Evolutionary conservation across 2,888 invertebrate genomes (phyloP).

Genomic region (Orchestes rusci): DNA sequence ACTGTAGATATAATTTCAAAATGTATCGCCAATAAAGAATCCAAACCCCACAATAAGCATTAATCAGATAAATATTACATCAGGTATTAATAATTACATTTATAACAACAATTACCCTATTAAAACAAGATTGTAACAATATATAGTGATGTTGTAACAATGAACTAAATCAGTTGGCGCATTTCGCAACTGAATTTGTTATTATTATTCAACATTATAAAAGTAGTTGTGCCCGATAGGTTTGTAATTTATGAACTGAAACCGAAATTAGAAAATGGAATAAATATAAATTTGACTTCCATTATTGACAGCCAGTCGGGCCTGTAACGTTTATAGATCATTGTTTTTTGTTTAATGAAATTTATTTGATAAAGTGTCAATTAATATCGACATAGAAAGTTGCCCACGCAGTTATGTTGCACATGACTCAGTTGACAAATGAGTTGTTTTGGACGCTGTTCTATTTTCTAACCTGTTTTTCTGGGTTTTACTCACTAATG

Average conservation of each 20-base stretch:
- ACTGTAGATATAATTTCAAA: too few species aligned
- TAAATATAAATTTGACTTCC: conserved; percentile 21
- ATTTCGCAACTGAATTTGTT: conserved; percentile 21
- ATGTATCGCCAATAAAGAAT: too few species aligned
- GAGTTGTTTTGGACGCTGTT: too few species aligned
- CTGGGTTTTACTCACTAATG: too few species aligned
- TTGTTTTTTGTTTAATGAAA: too few species aligned
- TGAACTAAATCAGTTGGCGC: conserved; percentile 17
- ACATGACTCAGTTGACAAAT: too few species aligned
- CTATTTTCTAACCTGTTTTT: too few species aligned
- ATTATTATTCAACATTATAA: conserved; percentile 22
- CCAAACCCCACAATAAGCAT: conserved; percentile 13
- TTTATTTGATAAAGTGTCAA: too few species aligned
- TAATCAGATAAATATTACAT: conserved; percentile 22
- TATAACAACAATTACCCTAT: conserved; percentile 20
- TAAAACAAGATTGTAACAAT: conserved; percentile 22
- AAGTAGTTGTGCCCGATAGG: conserved; percentile 13
- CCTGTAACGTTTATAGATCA: too few species aligned
- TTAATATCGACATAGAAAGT: too few species aligned
- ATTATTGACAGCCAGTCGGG: conserved; percentile 13
- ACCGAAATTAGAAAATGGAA: conserved; percentile 20
- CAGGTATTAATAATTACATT: conserved; percentile 21
- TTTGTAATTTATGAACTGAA: conserved; percentile 20
- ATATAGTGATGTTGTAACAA: conserved; percentile 20
- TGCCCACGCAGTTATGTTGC: too few species aligned